A percentile compares a stretch with the other conserved stretches of the same genome.
Conservation (phyloP, 2,113 vertebrate genomes). For the Lycocorax pyrrhopterus region DNA sequence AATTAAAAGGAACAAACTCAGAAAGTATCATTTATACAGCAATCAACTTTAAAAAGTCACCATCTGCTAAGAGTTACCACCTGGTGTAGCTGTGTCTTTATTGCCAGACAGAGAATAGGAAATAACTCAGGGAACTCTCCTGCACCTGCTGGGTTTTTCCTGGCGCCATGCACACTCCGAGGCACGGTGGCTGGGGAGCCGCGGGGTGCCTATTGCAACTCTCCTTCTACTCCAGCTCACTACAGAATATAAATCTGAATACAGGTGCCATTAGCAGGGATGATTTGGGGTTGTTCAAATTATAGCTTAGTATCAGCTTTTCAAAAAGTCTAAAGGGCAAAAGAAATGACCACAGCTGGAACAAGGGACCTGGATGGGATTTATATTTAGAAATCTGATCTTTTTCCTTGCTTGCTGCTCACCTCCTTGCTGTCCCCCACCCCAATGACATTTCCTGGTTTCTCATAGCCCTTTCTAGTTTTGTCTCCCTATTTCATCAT, state of each 20-base stretch:
- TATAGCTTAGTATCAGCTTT: background rate
- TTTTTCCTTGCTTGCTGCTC: background rate
- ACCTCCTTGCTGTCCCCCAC: background rate
- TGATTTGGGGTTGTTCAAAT: background rate
- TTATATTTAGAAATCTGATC: background rate
- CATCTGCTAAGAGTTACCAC: constrained; percentile 45
- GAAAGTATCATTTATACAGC: constrained; percentile 23
- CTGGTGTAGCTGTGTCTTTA: background rate
- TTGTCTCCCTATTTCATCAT: background rate
- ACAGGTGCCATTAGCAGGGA: background rate
- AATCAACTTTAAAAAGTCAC: constrained; percentile 42
- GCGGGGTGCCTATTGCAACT: background rate
- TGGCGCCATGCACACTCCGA: fast-evolving
- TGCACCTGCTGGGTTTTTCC: background rate
- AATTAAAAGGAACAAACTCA: constrained; percentile 38
- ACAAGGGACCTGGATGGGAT: background rate
- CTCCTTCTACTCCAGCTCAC: background rate
- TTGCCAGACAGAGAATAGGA: constrained; percentile 5
- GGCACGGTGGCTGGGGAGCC: fast-evolving
- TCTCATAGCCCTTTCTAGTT: background rate
- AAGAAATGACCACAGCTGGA: background rate
- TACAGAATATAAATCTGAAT: background rate
- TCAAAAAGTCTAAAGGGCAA: background rate
- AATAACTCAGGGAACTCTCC: background rate
- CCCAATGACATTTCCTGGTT: background rate